These are phyloP conservation scores for Homarus americanus DNA, from an alignment of 1,140 invertebrate species.

Conservation along the genomic window DNA sequence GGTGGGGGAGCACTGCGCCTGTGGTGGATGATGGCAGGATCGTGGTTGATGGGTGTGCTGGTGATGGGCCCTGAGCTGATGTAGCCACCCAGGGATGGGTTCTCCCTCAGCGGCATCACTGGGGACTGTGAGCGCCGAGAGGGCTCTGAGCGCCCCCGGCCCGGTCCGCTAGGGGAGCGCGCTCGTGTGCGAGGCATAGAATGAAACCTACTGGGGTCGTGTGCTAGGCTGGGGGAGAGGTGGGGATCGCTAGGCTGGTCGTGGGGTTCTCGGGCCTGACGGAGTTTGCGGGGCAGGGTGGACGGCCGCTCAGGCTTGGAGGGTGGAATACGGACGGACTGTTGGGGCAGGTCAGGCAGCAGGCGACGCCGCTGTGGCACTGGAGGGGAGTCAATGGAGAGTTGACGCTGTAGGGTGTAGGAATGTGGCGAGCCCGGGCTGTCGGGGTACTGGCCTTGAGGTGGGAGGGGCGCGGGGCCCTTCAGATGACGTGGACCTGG, in stretches of 20 bases:
- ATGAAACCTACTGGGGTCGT: constrained; percentile 53
- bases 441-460: not conserved
- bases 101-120: constrained; percentile 13
- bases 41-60: constrained; percentile 55
- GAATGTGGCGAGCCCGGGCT: not conserved
- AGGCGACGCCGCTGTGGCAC: constrained; percentile 30
- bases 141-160: constrained; percentile 49
- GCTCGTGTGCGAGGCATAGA: constrained; percentile 54
- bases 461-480: constrained; percentile 12
- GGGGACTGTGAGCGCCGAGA: constrained; percentile 37
- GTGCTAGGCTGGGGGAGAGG: not conserved
- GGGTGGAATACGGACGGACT: not conserved
- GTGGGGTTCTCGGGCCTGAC: not conserved
- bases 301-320: constrained; percentile 7
- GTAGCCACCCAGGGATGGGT: constrained; percentile 35
- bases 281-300: constrained; percentile 34
- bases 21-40: not conserved
- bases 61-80: constrained; percentile 54
- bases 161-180: constrained; percentile 25
- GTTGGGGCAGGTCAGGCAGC: constrained; percentile 33
- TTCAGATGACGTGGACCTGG: not conserved
- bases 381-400: constrained; percentile 7
- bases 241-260: not conserved
- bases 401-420: constrained; percentile 3
- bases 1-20: not conserved